Conservation (phyloP, 2,888 invertebrate species). For the Drosophila melanosoma region DNA sequence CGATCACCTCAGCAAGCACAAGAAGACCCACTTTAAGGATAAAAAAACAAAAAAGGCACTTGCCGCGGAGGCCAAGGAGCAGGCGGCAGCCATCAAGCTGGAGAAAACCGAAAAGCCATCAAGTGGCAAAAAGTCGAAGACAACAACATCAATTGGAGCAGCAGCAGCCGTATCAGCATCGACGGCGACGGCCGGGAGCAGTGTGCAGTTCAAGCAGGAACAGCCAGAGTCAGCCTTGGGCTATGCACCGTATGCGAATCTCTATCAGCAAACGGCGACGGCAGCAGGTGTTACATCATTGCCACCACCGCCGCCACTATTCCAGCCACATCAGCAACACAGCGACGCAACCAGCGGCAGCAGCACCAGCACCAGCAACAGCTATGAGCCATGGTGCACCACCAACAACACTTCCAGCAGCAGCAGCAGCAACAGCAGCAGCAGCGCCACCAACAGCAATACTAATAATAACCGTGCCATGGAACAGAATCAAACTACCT, state of each 20-base stretch:
- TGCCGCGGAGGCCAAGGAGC: conserved; percentile 79
- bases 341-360: conserved; percentile 30
- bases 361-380: conserved; percentile 30
- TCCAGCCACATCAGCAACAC: conserved; percentile 63
- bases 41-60: conserved; percentile 83
- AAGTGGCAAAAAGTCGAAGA: conserved; percentile 42
- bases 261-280: conserved; percentile 69
- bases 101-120: conserved; percentile 60
- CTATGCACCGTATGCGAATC: conserved; percentile 71
- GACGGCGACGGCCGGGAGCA: conserved; percentile 5
- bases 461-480: conserved; percentile 56
- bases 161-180: conserved; percentile 2
- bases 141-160: conserved; percentile 9
- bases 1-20: conserved; percentile 97
- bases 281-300: conserved; percentile 15
- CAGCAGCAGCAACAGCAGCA: conserved; percentile 18
- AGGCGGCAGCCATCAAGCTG: conserved; percentile 63
- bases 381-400: conserved; percentile 42
- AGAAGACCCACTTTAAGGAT: conserved; percentile 91
- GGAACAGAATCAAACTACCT: conserved; percentile 70
- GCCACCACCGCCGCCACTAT: conserved; percentile 65
- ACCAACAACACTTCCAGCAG: conserved; percentile 50
- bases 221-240: conserved; percentile 62
- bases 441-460: conserved; percentile 9
- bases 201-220: conserved; percentile 77